Evolutionary conservation across 1,140 invertebrate species (phyloP).

Genomic region (Drosophila saltans): DNA sequence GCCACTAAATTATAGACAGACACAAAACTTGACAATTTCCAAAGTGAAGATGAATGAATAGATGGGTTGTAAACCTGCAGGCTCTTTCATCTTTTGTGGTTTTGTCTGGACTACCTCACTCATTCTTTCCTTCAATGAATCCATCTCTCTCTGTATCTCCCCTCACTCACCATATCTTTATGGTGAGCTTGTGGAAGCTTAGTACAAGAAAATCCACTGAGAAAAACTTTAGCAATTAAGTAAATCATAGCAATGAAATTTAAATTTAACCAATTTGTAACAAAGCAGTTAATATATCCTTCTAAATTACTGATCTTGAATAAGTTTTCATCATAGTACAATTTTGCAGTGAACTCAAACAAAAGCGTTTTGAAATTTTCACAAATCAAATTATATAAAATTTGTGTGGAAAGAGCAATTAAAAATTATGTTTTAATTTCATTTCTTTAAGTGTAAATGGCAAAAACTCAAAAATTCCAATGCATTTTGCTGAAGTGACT

Average conservation of each 20-base stretch:
- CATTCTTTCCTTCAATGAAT: constrained; percentile 13
- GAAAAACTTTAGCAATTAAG: not conserved
- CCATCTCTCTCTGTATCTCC: not conserved
- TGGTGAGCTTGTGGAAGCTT: not conserved
- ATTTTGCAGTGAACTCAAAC: too few relatives aligned
- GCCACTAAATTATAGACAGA: constrained; percentile 60
- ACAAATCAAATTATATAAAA: too few relatives aligned
- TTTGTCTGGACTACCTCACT: constrained; percentile 35
- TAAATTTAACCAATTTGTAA: too few relatives aligned
- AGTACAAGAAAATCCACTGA: not conserved
- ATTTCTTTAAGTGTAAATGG: not conserved
- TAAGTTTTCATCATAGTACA: too few relatives aligned
- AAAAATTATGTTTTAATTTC: not conserved
- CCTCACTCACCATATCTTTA: not conserved
- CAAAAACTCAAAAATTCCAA: not conserved
- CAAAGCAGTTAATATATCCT: too few relatives aligned
- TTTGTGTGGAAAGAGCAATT: too few relatives aligned
- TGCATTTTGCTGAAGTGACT: constrained; percentile 6
- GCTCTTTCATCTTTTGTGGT: constrained; percentile 72
- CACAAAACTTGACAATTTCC: constrained; percentile 45
- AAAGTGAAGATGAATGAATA: constrained; percentile 23
- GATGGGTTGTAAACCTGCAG: constrained; percentile 6
- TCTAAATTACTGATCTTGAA: too few relatives aligned
- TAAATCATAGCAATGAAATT: not conserved
- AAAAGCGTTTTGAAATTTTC: too few relatives aligned